A percentile compares a stretch with the other conserved stretches of the same genome.
phyloP scores from a whole-genome alignment of 2,888 invertebrate species.

The Dryadula phaetusa region DNA sequence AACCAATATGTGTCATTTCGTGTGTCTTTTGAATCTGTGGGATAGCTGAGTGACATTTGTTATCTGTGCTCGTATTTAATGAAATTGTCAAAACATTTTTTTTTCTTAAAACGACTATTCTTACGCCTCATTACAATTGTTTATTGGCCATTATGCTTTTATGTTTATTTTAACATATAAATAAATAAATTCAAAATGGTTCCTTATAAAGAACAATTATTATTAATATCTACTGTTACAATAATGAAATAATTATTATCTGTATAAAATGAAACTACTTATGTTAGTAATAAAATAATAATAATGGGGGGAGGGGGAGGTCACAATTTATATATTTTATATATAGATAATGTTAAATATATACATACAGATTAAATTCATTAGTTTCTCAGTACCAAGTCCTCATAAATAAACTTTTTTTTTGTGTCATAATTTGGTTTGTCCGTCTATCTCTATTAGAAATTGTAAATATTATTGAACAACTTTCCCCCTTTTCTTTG shows the following conservation, averaged over 20 bases:
- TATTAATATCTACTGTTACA: slow-evolving; percentile 19
- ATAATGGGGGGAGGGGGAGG: no score
- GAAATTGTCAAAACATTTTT: not conserved
- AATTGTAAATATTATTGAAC: slow-evolving; percentile 24
- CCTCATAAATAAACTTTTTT: not conserved
- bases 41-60: slow-evolving; percentile 18
- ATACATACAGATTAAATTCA: not conserved
- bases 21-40: slow-evolving; percentile 7
- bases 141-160: not conserved
- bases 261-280: slow-evolving; percentile 24
- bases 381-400: not conserved
- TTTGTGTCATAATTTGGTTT: slow-evolving; percentile 1
- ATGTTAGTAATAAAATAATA: slow-evolving; percentile 2
- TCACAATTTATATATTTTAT: slow-evolving; percentile 23
- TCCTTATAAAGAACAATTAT: slow-evolving; percentile 20
- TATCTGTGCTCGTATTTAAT: not conserved
- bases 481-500: slow-evolving; percentile 2
- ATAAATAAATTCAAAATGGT: slow-evolving; percentile 17
- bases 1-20: slow-evolving; percentile 5
- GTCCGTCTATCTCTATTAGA: slow-evolving; percentile 1
- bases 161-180: slow-evolving; percentile 10
- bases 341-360: not conserved
- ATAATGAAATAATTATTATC: slow-evolving; percentile 19
- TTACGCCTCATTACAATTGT: not conserved
- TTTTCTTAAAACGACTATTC: not conserved